Conservation (phyloP, 1,140 invertebrate species). For the Hylaeus volcanicus region DNA sequence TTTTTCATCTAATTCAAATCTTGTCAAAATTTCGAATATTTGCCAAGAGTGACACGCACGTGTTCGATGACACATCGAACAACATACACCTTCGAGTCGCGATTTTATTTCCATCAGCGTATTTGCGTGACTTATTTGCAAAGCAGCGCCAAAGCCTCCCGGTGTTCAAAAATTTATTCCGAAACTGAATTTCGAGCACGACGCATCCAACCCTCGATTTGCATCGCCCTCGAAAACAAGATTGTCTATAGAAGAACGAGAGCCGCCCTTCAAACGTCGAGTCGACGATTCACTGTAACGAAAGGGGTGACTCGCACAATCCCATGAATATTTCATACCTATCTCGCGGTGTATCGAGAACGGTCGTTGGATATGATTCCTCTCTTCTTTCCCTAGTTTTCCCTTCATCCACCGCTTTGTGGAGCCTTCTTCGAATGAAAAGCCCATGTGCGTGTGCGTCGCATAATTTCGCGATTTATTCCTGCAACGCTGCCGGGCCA, state of each 20-base stretch:
- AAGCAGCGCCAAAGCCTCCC: background rate
- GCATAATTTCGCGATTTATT: conserved; percentile 26
- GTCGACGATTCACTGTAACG: conserved; percentile 34
- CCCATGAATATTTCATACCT: conserved; percentile 55
- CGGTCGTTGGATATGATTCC: background rate
- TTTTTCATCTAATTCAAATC: too few relatives aligned
- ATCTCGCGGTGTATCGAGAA: conserved; percentile 44
- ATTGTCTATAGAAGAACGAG: conserved; percentile 17
- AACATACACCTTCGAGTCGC: background rate
- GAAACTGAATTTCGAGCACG: conserved; percentile 25
- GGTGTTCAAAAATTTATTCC: conserved; percentile 38
- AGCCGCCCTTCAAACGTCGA: background rate
- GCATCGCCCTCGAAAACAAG: conserved; percentile 44
- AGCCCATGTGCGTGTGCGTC: conserved; percentile 12
- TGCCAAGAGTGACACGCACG: too few relatives aligned
- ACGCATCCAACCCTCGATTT: conserved; percentile 19
- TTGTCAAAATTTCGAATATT: too few relatives aligned
- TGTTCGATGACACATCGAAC: background rate
- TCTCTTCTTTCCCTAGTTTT: too few relatives aligned
- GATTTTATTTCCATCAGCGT: conserved; percentile 21
- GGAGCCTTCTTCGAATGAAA: background rate
- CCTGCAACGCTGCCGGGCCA: background rate
- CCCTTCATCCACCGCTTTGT: background rate
- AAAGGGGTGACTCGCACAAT: conserved; percentile 30
- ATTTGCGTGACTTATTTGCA: conserved; percentile 6